phyloP scores from a whole-genome alignment of 2,888 invertebrate species.

The Drosophila lacicola region DNA sequence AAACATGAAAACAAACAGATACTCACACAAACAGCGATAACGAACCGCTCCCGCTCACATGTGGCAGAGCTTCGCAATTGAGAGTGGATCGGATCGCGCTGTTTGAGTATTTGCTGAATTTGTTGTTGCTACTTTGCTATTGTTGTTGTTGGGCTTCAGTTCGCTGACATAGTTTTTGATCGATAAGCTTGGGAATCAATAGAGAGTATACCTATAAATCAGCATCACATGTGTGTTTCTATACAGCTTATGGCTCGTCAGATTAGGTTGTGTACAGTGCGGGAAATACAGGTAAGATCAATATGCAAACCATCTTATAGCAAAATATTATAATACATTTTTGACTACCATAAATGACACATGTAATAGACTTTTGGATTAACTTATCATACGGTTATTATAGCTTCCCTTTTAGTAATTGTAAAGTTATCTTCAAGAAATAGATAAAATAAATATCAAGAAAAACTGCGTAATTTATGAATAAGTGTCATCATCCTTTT shows the following conservation, averaged over 20 bases:
- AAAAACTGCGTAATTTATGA: neutral
- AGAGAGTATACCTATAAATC: conserved; percentile 10
- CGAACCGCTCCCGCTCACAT: conserved; percentile 39
- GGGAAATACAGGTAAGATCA: neutral
- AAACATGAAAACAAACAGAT: conserved; percentile 13
- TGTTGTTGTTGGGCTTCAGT: neutral
- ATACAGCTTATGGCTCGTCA: conserved; percentile 14
- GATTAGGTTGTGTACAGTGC: conserved; percentile 14
- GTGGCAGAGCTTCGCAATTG: conserved; percentile 38
- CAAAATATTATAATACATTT: neutral
- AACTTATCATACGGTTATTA: neutral
- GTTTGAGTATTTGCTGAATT: conserved; percentile 36
- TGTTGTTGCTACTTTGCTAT: neutral
- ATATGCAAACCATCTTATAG: neutral
- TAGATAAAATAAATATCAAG: neutral
- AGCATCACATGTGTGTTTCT: conserved; percentile 19
- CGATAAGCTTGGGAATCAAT: conserved; percentile 36
- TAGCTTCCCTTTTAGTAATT: neutral
- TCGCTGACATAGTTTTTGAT: conserved; percentile 45
- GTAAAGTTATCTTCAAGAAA: too few species aligned
- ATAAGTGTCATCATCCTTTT: neutral
- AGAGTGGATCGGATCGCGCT: conserved; percentile 53
- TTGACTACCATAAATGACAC: neutral
- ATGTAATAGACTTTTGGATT: neutral
- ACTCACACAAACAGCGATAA: conserved; percentile 49